Evolutionary conservation across 2,797 vertebrate species (phyloP), one percentile per base, ranked within the genome.

Genomic region (Crenuchus spilurus): DNA sequence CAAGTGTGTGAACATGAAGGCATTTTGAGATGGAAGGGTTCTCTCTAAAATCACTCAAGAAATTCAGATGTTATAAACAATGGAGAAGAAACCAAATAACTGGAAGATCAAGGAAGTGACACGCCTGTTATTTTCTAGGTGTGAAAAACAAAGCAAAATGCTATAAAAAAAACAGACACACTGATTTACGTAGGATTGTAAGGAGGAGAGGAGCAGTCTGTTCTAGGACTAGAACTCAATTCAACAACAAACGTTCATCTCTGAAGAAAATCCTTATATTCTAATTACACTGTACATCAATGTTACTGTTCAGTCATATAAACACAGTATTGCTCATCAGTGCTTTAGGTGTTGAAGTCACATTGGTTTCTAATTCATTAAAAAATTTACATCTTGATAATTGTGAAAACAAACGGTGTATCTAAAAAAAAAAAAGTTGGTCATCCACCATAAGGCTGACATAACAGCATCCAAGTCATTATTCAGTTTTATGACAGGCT

Each of bases 291-390:
- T 76, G 74, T 61, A 42, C 48, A 48, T 30, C 24, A 63, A 69
- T n/a, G 52, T 44, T 24, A 55, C 60, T 68, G 18, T 46, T 14
- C 65, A 70, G 8, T 61, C 54, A 44, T 70, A 65, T 22, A 57
- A 76, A 70, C 31, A 52, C 26, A 63, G 49, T 70, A 63, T 60
- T 75, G 65, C 65, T 69, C 11, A 54, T 30, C 58, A 63, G 57
- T 44, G 66, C 44, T 48, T 18, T 28, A 20, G 52, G 28, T 31
- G 52, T 20, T 64, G 52, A 30, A 55, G 2, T 33, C 16, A n/a
- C 3, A n/a, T 6, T n/a, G 8, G n/a, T 7, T 31, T 20, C 7
- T 0, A 39, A 60, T 9, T 57, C 54, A 6, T 16, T 11, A n/a
- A n/a, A n/a, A n/a, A 10, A 18, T 31, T 58, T 5, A 10, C 31